These are phyloP conservation scores for Baccha elongata DNA, from an alignment of 2,888 invertebrate species.

Conservation along the genomic window DNA sequence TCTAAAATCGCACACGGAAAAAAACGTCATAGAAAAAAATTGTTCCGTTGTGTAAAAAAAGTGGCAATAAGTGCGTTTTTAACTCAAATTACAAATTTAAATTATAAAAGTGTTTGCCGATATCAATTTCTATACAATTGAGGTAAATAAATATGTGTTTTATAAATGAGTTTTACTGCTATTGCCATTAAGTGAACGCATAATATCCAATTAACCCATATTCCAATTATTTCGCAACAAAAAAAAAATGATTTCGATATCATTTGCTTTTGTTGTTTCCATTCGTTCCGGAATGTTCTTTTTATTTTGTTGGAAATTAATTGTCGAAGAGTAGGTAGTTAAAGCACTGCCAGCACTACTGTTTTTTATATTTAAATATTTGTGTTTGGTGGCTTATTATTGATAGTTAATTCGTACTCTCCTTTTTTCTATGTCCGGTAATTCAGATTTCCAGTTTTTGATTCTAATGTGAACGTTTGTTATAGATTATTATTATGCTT, in stretches of 20 bases:
- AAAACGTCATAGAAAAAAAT: constrained; percentile 61
- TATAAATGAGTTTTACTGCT: constrained; percentile 3
- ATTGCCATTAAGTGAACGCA: constrained; percentile 12
- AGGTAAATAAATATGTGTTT: constrained; percentile 27
- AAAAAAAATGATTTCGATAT: constrained; percentile 52
- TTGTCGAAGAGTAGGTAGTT: constrained; percentile 28
- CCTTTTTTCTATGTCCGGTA: no score
- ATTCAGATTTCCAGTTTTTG: no score
- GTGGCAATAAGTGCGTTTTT: constrained; percentile 9
- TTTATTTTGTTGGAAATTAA: constrained; percentile 42
- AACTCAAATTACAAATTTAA: constrained; percentile 22
- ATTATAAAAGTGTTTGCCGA: constrained; percentile 12
- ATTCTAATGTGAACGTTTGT: no score
- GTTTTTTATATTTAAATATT: no score
- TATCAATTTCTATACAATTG: constrained; percentile 3
- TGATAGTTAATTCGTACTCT: no score
- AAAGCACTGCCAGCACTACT: constrained; percentile 33
- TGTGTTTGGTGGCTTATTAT: no score
- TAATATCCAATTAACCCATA: constrained; percentile 71
- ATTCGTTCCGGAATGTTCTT: constrained; percentile 59
- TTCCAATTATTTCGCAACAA: constrained; percentile 71
- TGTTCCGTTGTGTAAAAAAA: constrained; percentile 47
- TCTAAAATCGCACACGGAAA: constrained; percentile 56
- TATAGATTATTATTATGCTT: no score
- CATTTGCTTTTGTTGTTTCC: constrained; percentile 55